phyloP scores from a whole-genome alignment of 92 coral and sea anemone species.

The Ricordea florida region DNA sequence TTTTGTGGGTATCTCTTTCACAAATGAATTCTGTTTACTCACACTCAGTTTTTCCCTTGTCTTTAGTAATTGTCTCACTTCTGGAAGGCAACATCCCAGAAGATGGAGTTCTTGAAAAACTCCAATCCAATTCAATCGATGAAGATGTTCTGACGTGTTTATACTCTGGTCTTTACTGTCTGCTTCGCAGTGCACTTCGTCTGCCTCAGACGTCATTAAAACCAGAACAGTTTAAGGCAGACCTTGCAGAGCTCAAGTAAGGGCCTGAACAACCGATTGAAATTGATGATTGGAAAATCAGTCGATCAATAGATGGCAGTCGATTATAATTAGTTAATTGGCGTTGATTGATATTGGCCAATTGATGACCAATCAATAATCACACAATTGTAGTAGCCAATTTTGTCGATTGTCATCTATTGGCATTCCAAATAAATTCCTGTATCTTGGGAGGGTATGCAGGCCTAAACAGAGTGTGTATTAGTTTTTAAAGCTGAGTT shows the following conservation, averaged over 20 bases:
- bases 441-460: too few relatives aligned
- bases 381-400: too few relatives aligned
- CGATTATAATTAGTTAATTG: too few relatives aligned
- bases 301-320: background rate
- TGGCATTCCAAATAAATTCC: too few relatives aligned
- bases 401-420: too few relatives aligned
- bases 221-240: conserved; percentile 83
- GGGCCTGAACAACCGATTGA: background rate
- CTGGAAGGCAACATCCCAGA: conserved; percentile 77
- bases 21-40: background rate
- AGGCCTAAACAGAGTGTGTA: too few relatives aligned
- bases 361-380: too few relatives aligned
- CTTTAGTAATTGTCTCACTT: conserved; percentile 63
- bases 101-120: conserved; percentile 57
- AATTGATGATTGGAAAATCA: background rate
- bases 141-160: conserved; percentile 71
- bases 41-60: background rate
- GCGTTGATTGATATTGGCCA: background rate
- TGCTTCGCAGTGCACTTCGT: conserved; percentile 81
- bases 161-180: conserved; percentile 78
- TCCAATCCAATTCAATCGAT: conserved; percentile 55
- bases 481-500: too few relatives aligned
- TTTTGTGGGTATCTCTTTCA: too few relatives aligned
- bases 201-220: conserved; percentile 81
- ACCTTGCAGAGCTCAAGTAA: conserved; percentile 79